phyloP scores from a whole-genome alignment of 2,888 invertebrate species.

The Rhagium mordax region DNA sequence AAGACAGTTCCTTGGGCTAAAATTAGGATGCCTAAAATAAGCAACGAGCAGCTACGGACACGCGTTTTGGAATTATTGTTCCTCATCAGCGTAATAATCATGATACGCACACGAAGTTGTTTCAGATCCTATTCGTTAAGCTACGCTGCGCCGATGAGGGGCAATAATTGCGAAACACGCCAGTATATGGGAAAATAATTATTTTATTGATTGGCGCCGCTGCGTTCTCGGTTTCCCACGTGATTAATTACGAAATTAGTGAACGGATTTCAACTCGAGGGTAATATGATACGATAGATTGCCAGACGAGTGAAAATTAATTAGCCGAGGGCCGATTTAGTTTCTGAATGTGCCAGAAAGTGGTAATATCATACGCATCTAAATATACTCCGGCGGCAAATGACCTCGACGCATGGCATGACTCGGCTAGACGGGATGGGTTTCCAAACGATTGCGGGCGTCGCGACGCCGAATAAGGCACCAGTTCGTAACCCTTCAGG shows the following conservation, averaged over 20 bases:
- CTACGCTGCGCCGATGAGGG: too few species aligned
- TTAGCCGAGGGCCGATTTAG: not conserved
- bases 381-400: conserved; percentile 51
- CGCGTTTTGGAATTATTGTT: too few species aligned
- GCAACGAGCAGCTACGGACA: too few species aligned
- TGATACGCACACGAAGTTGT: too few species aligned
- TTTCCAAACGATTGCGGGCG: conserved; percentile 27
- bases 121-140: too few species aligned
- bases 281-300: not conserved
- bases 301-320: conserved; percentile 1
- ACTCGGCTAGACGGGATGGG: conserved; percentile 39
- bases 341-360: not conserved
- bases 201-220: too few species aligned
- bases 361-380: conserved; percentile 20
- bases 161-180: too few species aligned
- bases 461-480: conserved; percentile 43
- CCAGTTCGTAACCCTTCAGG: conserved; percentile 12
- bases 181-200: too few species aligned
- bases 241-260: not conserved
- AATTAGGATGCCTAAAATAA: too few species aligned
- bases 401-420: conserved; percentile 52
- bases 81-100: too few species aligned
- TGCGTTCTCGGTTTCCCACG: not conserved
- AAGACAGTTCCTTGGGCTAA: too few species aligned
- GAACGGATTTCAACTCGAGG: not conserved